These are phyloP conservation scores for Pocota personata DNA, from an alignment of 2,888 invertebrate genomes.

Conservation along the genomic window DNA sequence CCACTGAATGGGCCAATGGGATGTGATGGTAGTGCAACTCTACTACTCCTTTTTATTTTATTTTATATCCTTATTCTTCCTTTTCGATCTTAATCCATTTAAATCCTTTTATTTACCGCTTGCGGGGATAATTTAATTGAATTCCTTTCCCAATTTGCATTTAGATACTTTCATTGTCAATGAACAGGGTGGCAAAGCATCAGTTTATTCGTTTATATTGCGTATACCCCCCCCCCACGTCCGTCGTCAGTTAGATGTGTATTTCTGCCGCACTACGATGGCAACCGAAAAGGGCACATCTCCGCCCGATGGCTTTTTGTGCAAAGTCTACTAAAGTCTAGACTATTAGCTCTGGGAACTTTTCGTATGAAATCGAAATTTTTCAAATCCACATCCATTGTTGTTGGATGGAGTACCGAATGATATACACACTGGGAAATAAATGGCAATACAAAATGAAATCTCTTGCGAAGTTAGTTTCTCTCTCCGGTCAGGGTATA, in stretches of 20 bases:
- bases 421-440: slow-evolving; percentile 25
- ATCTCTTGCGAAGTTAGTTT: slow-evolving; percentile 29
- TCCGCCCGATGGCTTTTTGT: slow-evolving; percentile 15
- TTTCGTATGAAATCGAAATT: slow-evolving; percentile 66
- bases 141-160: slow-evolving; percentile 57
- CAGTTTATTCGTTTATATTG: not conserved
- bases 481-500: slow-evolving; percentile 5
- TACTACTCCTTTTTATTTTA: not conserved
- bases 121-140: slow-evolving; percentile 61
- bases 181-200: slow-evolving; percentile 26
- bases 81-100: slow-evolving; percentile 46
- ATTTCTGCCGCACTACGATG: not conserved
- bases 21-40: not conserved
- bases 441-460: slow-evolving; percentile 42
- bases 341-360: slow-evolving; percentile 54
- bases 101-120: slow-evolving; percentile 60
- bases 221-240: not conserved
- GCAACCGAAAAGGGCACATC: not conserved
- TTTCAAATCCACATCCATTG: slow-evolving; percentile 48
- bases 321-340: slow-evolving; percentile 52
- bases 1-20: not conserved
- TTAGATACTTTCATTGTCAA: slow-evolving; percentile 45
- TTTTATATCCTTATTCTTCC: slow-evolving; percentile 1
- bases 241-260: not conserved
- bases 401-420: slow-evolving; percentile 3